phyloP scores from a whole-genome alignment of 2,797 vertebrate species.

The Betta splendens region DNA sequence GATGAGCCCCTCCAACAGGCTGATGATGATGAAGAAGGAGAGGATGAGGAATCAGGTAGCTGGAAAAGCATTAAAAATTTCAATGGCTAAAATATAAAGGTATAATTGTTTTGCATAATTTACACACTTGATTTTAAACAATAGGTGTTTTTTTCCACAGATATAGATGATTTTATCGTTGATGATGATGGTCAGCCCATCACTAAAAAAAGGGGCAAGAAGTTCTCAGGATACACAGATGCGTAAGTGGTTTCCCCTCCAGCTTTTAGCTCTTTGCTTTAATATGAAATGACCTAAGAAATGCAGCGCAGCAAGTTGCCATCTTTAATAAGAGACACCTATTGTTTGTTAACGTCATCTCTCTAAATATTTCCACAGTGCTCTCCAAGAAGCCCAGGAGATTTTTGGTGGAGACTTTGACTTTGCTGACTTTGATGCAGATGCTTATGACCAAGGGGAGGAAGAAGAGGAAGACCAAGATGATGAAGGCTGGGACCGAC shows the following conservation, averaged over 20 bases:
- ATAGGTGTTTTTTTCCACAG: conserved; percentile 65
- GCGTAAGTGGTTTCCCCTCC: conserved; percentile 86
- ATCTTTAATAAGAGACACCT: not conserved
- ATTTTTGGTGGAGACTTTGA: conserved; percentile 99
- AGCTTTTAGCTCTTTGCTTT: not conserved
- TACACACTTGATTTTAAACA: not conserved
- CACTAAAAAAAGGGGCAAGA: conserved; percentile 96
- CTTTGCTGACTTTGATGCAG: conserved; percentile 95
- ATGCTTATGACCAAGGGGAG: conserved; percentile 91
- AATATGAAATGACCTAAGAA: not conserved
- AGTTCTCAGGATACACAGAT: conserved; percentile 96
- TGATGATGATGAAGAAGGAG: conserved; percentile 93
- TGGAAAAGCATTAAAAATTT: not conserved
- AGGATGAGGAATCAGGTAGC: conserved; percentile 95
- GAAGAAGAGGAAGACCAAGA: conserved; percentile 97
- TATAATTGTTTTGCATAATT: not conserved
- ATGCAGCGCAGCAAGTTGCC: not conserved
- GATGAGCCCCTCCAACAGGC: conserved; percentile 84
- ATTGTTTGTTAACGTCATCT: not conserved
- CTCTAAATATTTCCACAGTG: conserved; percentile 73
- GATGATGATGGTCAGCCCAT: conserved; percentile 98
- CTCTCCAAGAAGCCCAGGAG: conserved; percentile 97
- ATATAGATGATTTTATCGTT: conserved; percentile 98
- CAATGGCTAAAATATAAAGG: not conserved
- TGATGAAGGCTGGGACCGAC: conserved; percentile 91